Percentiles rank a stretch among this genome's conserved stretches.
phyloP scores from a whole-genome alignment of 1,140 invertebrate species.

The Diorhabda sublineata region DNA sequence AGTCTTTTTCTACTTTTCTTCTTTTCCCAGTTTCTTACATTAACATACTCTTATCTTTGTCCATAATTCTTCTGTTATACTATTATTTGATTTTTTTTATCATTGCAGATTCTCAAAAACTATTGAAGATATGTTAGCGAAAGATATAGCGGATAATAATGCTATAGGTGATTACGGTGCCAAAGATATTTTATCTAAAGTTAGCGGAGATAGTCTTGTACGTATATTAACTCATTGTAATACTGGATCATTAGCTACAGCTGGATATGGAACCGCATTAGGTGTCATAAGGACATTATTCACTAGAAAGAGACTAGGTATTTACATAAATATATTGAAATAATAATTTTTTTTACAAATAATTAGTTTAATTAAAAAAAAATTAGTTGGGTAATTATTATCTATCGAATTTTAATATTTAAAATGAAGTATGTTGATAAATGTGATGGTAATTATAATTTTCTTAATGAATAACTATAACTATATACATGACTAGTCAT shows the following conservation, averaged over 20 bases:
- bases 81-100: constrained; percentile 1
- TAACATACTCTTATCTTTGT: too few species aligned
- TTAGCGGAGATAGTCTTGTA: constrained; percentile 56
- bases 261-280: constrained; percentile 94
- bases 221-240: constrained; percentile 94
- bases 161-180: constrained; percentile 80
- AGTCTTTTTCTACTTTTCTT: too few species aligned
- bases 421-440: too few species aligned
- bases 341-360: too few species aligned
- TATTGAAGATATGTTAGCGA: constrained; percentile 76
- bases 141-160: constrained; percentile 84
- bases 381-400: too few species aligned
- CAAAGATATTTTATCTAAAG: constrained; percentile 62
- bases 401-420: too few species aligned
- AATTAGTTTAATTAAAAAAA: too few species aligned
- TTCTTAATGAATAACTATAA: too few species aligned
- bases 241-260: constrained; percentile 94
- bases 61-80: constrained; percentile 15
- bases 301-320: constrained; percentile 68
- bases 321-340: constrained; percentile 22
- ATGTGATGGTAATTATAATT: too few species aligned
- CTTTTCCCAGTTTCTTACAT: too few species aligned
- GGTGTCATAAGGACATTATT: constrained; percentile 86
- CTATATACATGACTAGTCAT: too few species aligned
- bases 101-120: constrained; percentile 63